Evolutionary conservation across 1,140 invertebrate species (phyloP).

Genomic region (Drosophila baimaii): DNA sequence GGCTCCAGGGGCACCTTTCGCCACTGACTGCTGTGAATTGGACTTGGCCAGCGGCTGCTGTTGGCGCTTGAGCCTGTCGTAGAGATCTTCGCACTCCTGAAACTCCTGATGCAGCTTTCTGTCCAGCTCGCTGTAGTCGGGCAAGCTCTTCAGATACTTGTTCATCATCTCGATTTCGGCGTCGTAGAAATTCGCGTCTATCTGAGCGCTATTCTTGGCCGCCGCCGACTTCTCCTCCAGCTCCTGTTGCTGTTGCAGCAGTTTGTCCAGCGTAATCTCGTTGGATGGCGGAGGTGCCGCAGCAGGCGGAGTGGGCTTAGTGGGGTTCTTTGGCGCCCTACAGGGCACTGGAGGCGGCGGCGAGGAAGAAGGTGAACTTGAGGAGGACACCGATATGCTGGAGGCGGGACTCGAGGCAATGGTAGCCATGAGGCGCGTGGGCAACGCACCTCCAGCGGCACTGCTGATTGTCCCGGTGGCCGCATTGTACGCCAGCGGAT

Average conservation of each 20-base stretch:
- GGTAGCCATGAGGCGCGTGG: constrained; percentile 63
- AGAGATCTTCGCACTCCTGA: constrained; percentile 82
- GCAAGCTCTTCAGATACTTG: constrained; percentile 83
- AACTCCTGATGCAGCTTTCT: constrained; percentile 82
- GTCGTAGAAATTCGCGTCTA: constrained; percentile 82
- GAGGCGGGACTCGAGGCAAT: constrained; percentile 71
- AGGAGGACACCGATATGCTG: constrained; percentile 76
- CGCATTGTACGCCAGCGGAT: constrained; percentile 75
- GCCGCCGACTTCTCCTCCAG: constrained; percentile 74
- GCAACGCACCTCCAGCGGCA: constrained; percentile 47
- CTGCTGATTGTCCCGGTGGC: constrained; percentile 69
- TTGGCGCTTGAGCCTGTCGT: constrained; percentile 74
- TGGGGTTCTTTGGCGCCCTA: constrained; percentile 67
- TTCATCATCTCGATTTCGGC: constrained; percentile 84
- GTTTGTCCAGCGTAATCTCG: constrained; percentile 72
- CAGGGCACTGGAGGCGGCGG: constrained; percentile 76
- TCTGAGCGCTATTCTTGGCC: constrained; percentile 66
- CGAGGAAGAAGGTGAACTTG: constrained; percentile 76
- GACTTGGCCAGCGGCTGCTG: constrained; percentile 77
- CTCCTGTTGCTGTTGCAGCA: constrained; percentile 76
- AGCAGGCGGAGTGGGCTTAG: background rate
- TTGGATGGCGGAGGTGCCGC: background rate
- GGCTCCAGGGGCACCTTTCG: constrained; percentile 7
- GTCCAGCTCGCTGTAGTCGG: constrained; percentile 83
- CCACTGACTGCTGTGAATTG: constrained; percentile 71